Base-by-base conservation (phyloP, 2,797 vertebrate genomes). In the Sardinella longiceps region DNA sequence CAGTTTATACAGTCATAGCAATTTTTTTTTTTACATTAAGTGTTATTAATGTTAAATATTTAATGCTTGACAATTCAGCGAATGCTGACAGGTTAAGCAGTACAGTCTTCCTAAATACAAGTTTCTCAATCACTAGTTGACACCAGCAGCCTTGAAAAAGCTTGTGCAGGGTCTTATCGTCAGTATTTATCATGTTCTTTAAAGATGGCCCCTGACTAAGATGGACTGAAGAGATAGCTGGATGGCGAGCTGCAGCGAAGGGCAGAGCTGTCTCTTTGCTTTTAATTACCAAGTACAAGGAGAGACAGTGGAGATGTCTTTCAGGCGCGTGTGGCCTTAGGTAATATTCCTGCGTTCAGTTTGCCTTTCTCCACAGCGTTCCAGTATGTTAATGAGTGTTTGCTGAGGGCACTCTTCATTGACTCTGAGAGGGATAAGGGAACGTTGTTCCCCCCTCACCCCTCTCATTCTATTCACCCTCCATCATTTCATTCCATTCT, bases 301-400 rank as follows among this genome's bases (percentile, higher is more conserved):
- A 37, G 53, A 85, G 81, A 84, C 53, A 60, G 56, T 23, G 56
- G 28, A 82, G 43, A 46, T 66, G 43, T 81, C 66, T 80, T 50
- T 46, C 28, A 80, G 81, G 81, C 82, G 81, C 82, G 53, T 56
- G 0, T 4, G 82, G 84, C 66, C 66, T 66, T 53, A 84, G 86
- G 82, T 88, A 82, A 88, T 80, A 82, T 86, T 80, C 85, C 50
- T 74, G 82, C 58, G 77, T 86, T 83, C 82, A 1, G 87, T 89
- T 89, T 88, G 85, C 89, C 80, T 83, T 87, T 84, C 84, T 86
- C 53, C 82, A 81, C 70, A 80, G 58, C 80, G 81, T 82, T 80
- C 51, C 33, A n/a, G 50, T 84, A 45, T 87, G 86, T 87, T 89
- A 86, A 88, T 84, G 82, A 87, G 66, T 83, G 82, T 89, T 89